Base-by-base conservation (phyloP, 2,888 invertebrate genomes). In the Adela reaumurella region DNA sequence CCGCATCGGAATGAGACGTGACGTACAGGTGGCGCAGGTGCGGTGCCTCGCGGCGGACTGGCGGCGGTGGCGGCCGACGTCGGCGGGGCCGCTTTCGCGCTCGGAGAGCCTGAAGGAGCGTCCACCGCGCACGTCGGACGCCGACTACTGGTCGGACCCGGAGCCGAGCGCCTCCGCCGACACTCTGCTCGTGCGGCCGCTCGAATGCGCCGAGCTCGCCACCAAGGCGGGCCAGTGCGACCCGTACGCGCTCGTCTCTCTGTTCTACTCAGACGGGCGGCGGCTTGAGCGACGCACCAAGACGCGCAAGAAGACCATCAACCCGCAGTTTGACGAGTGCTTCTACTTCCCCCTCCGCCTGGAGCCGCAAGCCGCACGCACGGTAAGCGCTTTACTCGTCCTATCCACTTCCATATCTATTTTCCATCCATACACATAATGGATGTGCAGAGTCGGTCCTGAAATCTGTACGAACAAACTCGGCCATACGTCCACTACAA, bases 161-260 rank as follows among this genome's bases (percentile, higher is more conserved):
- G 78, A 78, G 62, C 73, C 74, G 48, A 73, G 73, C 53, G 68
- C 66, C 45, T 52, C 50, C 24, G 74, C 73, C 56, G 80, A 80
- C 62, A 76, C 74, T 49, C 58, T 79, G 44, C 77, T 83, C 50
- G 82, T 88, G 55, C 82, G 89, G 56, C 87, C 94, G 52, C 82
- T 89, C 56, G 93, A 93, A 71, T 94, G 94, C 72, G 86, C 88
- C 55, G 94, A 94, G 70, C 82, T 95, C 66, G 90, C 93, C 54
- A 87, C 93, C 56, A 92, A 91, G 67, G 92, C 92, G 72, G 92
- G 94, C 59, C 87, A 90, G 60, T 95, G 94, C 79, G 94, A 95
- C 76, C 94, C 95, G 14, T 94, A 89, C 72, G 92, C 92, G 56
- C 83, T 88, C 57, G 87, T 92, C 61, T 87, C 89, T 47, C 87